phyloP scores from a whole-genome alignment of 2,113 vertebrate genomes.

The Pipra filicauda region DNA sequence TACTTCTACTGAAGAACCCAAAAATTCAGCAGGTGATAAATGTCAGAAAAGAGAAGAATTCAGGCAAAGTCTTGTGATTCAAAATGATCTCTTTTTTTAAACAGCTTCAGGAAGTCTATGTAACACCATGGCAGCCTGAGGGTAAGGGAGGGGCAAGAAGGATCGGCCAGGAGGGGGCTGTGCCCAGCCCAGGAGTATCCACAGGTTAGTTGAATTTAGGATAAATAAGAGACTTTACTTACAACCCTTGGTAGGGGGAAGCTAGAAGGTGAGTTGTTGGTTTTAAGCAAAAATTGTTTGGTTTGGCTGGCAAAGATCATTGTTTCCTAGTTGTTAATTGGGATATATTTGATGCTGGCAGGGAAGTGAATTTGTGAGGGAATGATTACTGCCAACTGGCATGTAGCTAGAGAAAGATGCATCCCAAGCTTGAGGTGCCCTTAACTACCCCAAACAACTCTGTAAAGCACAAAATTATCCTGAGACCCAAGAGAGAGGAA shows the following conservation, averaged over 20 bases:
- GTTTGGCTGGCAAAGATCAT: neutral
- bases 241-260: neutral
- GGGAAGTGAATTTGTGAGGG: neutral
- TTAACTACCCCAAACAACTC: neutral
- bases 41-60: neutral
- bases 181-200: neutral
- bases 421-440: neutral
- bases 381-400: neutral
- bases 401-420: neutral
- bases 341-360: neutral
- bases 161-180: neutral
- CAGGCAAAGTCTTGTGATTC: neutral
- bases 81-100: neutral
- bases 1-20: neutral
- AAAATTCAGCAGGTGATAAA: neutral
- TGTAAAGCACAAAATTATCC: neutral
- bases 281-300: neutral
- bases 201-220: neutral
- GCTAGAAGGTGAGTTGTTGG: neutral
- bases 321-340: neutral
- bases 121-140: neutral
- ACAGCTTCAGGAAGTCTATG: neutral
- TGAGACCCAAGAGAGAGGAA: neutral
- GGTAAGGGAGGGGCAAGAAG: neutral
- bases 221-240: neutral